These are phyloP conservation scores for Parochlus steinenii DNA, from an alignment of 2,888 invertebrate genomes.

Conservation along the genomic window DNA sequence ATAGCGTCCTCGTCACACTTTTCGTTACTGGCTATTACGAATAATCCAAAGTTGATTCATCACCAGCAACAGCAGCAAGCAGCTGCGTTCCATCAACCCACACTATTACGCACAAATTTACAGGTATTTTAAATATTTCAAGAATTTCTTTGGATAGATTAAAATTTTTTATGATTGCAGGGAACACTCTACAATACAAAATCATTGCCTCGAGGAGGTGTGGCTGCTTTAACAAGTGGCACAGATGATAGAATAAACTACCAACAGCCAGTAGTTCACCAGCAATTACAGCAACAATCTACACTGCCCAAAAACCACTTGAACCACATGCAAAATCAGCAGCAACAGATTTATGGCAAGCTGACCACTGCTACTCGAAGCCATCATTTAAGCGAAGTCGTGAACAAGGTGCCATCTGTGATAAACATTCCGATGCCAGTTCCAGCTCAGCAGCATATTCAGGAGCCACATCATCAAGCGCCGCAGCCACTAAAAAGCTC, in stretches of 20 bases:
- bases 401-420: slow-evolving; percentile 30
- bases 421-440: slow-evolving; percentile 25
- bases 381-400: slow-evolving; percentile 28
- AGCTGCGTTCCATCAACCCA: slow-evolving; percentile 5
- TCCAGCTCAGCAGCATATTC: slow-evolving; percentile 17
- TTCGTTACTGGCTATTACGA: slow-evolving; percentile 8
- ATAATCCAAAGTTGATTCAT: too few species aligned
- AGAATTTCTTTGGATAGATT: background rate
- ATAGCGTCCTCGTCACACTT: slow-evolving; percentile 12
- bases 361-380: slow-evolving; percentile 24
- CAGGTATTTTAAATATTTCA: slow-evolving; percentile 4
- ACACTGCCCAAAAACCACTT: slow-evolving; percentile 12
- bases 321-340: slow-evolving; percentile 19
- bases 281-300: slow-evolving; percentile 6
- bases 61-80: slow-evolving; percentile 6
- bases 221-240: slow-evolving; percentile 7
- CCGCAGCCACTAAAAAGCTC: background rate
- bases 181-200: slow-evolving; percentile 17
- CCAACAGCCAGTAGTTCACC: slow-evolving; percentile 4
- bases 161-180: background rate
- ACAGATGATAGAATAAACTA: slow-evolving; percentile 2
- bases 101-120: slow-evolving; percentile 12
- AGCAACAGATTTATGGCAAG: slow-evolving; percentile 23
- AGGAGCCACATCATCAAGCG: slow-evolving; percentile 11
- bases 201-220: slow-evolving; percentile 17